Evolutionary conservation across 2,888 invertebrate genomes (phyloP), one percentile per base, ranked within the genome.

Genomic region (Eupithecia abbreviata): DNA sequence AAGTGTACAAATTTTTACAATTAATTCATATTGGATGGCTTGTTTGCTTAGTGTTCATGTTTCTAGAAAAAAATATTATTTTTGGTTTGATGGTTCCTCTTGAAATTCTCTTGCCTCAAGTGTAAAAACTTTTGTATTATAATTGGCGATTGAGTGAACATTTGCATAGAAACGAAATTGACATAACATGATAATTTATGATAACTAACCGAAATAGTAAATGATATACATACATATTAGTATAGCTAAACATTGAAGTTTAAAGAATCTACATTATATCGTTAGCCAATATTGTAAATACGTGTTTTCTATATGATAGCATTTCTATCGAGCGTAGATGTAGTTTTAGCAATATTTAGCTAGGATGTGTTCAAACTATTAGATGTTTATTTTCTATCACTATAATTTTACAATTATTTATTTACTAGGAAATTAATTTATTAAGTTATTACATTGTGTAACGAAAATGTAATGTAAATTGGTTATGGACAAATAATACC

Each of bases 321-420:
- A 90, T 92, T 92, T 92, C 87, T 93, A 93, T 91, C 87, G 86
- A 88, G 85, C 84, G 86, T 91, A 91, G 89, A 75, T 88, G 87
- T 88, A 87, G 85, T 88, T 91, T 89, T 94, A 93, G 93, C 91
- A 91, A 93, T 93, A 92, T 90, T 88, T 94, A 94, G 93, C 91
- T 95, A 94, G 93, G 93, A 93, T 92, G 93, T 93, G 94, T 95
- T 94, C 94, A 93, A 91, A 92, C 89, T 88, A 86, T 86, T 89
- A 90, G 89, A 90, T 86, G 87, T 89, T 91, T 90, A 87, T 90
- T 91, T 87, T 84, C 83, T 88, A 88, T 89, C 86, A 87, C 86
- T 90, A 89, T 87, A 87, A 90, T 89, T 85, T 90, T 89, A 90
- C 90, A 90, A 91, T 92, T 92, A 92, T 92, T 94, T 93, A 92